These are phyloP conservation scores for Collichthys lucidus DNA, from an alignment of 2,113 vertebrate species.

Conservation along the genomic window DNA sequence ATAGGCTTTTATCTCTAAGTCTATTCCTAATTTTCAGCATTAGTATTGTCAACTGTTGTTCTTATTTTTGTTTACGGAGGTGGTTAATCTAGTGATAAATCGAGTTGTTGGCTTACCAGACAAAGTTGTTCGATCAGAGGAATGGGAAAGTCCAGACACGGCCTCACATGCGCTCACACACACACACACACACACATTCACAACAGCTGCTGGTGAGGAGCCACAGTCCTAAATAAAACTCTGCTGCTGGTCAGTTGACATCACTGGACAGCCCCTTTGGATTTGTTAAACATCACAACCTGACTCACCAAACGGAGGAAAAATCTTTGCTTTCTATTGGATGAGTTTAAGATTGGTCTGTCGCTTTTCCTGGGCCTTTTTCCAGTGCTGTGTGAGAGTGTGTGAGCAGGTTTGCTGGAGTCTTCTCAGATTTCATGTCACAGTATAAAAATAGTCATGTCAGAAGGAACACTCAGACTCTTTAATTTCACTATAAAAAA, in stretches of 20 bases:
- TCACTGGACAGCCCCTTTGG: constrained; percentile 9
- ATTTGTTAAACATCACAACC: constrained; percentile 3
- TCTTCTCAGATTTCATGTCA: constrained; percentile 52
- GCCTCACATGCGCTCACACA: constrained; percentile 15
- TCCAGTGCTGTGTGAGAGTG: neutral
- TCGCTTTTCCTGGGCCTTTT: neutral
- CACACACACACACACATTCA: constrained; percentile 26
- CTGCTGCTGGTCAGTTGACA: constrained; percentile 20
- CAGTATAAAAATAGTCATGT: constrained; percentile 52
- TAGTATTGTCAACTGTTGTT: neutral
- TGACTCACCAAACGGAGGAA: neutral
- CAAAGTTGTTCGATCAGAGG: constrained; percentile 33
- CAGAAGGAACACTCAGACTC: neutral
- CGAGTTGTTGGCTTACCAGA: constrained; percentile 63
- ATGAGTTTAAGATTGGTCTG: neutral
- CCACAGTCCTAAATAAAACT: constrained; percentile 61
- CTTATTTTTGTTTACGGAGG: constrained; percentile 1
- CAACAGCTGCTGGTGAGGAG: constrained; percentile 71
- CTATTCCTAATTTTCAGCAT: constrained; percentile 1
- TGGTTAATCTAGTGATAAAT: constrained; percentile 15
- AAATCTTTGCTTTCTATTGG: constrained; percentile 1
- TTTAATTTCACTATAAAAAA: neutral
- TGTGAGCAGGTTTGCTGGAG: neutral
- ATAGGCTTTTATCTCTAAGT: constrained; percentile 11
- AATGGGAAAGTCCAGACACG: constrained; percentile 44